Conservation (phyloP, 2,888 invertebrate species). For the Hedychridium roseum region DNA sequence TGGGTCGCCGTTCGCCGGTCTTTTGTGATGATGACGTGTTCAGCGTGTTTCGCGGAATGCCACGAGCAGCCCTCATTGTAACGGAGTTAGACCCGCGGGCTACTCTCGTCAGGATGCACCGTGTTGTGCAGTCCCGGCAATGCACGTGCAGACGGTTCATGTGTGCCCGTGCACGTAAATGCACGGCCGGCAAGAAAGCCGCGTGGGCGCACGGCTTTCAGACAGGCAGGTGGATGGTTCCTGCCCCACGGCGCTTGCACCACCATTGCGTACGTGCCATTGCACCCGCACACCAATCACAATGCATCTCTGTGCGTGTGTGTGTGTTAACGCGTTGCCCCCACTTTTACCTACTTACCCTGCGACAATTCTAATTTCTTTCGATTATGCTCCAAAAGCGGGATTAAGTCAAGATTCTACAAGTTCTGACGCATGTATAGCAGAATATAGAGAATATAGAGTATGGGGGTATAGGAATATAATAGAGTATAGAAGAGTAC, state of each 20-base stretch:
- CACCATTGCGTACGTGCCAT: constrained; percentile 31
- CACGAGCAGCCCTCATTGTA: constrained; percentile 55
- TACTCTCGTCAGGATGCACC: constrained; percentile 37
- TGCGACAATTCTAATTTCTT: no score
- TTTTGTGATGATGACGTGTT: constrained; percentile 44
- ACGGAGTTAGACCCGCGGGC: constrained; percentile 49
- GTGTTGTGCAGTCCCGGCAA: neutral
- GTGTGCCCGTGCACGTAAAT: neutral
- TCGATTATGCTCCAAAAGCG: no score
- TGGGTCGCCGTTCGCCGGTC: constrained; percentile 27
- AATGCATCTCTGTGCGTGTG: no score
- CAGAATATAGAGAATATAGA: no score
- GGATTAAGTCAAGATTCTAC: no score
- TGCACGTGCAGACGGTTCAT: no score
- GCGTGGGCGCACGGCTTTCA: constrained; percentile 45
- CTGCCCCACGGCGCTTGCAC: constrained; percentile 52
- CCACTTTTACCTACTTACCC: no score
- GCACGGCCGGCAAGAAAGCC: neutral
- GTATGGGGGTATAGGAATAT: no score
- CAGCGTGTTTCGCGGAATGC: constrained; percentile 53
- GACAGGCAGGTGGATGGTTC: constrained; percentile 57
- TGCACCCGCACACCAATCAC: constrained; percentile 10
- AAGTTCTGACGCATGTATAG: no score
- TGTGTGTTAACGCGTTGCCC: no score
- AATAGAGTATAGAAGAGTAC: no score